phyloP scores from a whole-genome alignment of 2,888 invertebrate species.

The Perizoma affinitatum region DNA sequence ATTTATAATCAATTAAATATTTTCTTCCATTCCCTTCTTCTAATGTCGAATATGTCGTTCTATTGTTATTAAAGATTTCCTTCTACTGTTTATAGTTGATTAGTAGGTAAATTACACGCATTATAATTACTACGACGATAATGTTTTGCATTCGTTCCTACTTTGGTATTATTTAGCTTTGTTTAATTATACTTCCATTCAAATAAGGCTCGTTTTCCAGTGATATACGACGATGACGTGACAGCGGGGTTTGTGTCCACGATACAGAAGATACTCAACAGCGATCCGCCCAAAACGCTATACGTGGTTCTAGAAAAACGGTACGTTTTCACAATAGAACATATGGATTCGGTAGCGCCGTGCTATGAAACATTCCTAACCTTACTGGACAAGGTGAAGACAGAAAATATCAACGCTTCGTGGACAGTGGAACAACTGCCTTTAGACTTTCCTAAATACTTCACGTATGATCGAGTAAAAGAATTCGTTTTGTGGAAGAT shows the following conservation, averaged over 20 bases:
- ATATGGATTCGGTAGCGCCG: slow-evolving; percentile 92
- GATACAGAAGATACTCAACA: slow-evolving; percentile 86
- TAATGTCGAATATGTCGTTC: too few relatives aligned
- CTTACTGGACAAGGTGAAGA: slow-evolving; percentile 79
- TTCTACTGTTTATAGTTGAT: too few relatives aligned
- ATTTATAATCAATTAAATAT: too few relatives aligned
- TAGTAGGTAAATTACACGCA: too few relatives aligned
- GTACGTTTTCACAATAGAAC: slow-evolving; percentile 92
- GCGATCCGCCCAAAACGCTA: slow-evolving; percentile 84
- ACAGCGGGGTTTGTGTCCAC: slow-evolving; percentile 91
- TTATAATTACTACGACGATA: too few relatives aligned
- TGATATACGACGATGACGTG: slow-evolving; percentile 92
- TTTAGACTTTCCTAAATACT: slow-evolving; percentile 91
- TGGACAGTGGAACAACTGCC: slow-evolving; percentile 86
- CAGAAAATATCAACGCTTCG: slow-evolving; percentile 65
- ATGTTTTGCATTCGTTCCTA: too few relatives aligned
- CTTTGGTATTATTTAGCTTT: too few relatives aligned
- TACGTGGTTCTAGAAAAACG: slow-evolving; percentile 93
- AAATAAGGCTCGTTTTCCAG: slow-evolving; percentile 74
- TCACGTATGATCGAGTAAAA: slow-evolving; percentile 91
- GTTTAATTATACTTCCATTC: not conserved
- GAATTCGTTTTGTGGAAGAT: slow-evolving; percentile 91
- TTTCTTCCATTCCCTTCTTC: too few relatives aligned
- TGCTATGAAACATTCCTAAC: slow-evolving; percentile 93
- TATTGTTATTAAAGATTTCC: too few relatives aligned